Percentiles rank a stretch among this genome's conserved stretches.
phyloP scores from a whole-genome alignment of 2,113 vertebrate genomes.

The Bambusicola thoracicus region DNA sequence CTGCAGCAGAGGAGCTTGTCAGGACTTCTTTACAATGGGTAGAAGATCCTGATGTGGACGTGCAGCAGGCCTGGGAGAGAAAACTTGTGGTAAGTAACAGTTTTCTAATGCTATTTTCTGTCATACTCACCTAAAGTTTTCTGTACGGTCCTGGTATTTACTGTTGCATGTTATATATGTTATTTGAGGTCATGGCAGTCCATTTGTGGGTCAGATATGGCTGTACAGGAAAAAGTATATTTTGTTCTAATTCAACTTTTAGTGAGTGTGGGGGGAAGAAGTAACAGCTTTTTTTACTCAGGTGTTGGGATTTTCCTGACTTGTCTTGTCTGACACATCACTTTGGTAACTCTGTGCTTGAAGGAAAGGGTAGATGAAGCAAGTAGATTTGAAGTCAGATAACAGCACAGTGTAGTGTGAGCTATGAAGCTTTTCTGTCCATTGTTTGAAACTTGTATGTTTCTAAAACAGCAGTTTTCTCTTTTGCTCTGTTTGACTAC shows the following conservation, averaged over 20 bases:
- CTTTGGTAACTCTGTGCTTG: not conserved
- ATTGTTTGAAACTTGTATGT: not conserved
- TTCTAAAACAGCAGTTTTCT: rapidly evolving
- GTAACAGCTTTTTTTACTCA: not conserved
- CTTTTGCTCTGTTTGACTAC: too few species aligned
- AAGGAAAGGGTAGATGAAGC: not conserved
- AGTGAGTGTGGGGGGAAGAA: not conserved
- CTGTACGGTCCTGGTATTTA: not conserved
- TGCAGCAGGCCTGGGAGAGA: constrained; percentile 27
- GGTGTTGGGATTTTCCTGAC: not conserved
- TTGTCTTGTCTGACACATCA: not conserved
- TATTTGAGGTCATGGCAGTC: not conserved
- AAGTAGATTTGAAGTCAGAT: not conserved
- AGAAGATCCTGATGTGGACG: constrained; percentile 24
- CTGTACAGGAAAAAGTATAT: not conserved
- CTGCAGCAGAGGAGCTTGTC: constrained; percentile 66
- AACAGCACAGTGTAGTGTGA: rapidly evolving
- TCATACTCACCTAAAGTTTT: not conserved
- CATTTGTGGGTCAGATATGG: not conserved
- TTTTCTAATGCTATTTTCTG: not conserved
- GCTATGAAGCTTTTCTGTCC: not conserved
- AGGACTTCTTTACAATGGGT: constrained; percentile 51
- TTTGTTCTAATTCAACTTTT: not conserved
- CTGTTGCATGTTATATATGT: not conserved
- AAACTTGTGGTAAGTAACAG: constrained; percentile 76